Evolutionary conservation across 2,113 vertebrate genomes (phyloP).

Genomic region (Psilopogon haemacephalus): DNA sequence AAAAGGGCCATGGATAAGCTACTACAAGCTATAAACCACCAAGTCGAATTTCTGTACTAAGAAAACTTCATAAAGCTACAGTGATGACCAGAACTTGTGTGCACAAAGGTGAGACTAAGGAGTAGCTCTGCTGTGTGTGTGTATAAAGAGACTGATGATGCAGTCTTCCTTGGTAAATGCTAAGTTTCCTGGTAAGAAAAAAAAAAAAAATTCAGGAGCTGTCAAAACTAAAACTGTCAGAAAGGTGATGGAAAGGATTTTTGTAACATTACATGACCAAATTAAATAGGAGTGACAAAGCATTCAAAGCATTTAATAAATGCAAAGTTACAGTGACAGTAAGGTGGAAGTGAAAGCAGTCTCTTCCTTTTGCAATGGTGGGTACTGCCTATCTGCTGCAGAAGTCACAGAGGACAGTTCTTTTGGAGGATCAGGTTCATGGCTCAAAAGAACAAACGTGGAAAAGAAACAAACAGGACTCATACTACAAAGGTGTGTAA

Average conservation of each 20-base stretch:
- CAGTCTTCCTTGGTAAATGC: neutral
- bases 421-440: neutral
- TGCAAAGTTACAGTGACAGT: neutral
- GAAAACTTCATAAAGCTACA: neutral
- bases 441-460: neutral
- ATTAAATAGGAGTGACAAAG: neutral
- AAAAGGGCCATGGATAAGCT: neutral
- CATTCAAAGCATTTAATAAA: neutral
- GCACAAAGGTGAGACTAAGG: neutral
- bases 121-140: accelerated
- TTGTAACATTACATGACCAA: neutral
- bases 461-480: neutral
- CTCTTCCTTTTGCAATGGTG: neutral
- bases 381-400: neutral
- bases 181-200: neutral
- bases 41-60: neutral
- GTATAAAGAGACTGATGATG: accelerated
- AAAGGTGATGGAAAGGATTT: neutral
- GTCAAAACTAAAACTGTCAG: neutral
- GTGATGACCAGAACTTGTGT: neutral
- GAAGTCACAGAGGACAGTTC: neutral
- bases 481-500: neutral
- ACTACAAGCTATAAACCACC: neutral
- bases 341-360: neutral
- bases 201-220: neutral